Evolutionary conservation across 1,140 invertebrate species (phyloP), one percentile per base, ranked within the genome.

Genomic region (Lutraria rhynchaena): DNA sequence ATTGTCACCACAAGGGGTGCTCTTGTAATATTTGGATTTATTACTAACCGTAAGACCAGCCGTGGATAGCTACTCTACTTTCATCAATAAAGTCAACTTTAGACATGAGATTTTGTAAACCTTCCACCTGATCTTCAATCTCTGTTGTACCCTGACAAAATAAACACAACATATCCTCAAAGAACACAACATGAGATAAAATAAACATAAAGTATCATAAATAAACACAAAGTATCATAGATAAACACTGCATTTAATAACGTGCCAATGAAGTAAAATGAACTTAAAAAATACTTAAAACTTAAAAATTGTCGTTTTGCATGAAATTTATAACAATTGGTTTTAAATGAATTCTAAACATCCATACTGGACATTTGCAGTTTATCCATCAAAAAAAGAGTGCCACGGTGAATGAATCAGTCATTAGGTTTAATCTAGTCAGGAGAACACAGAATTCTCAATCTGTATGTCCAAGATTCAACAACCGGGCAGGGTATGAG

Each of bases 1-100:
- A n/a, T n/a, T n/a, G n/a, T n/a, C n/a, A n/a, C n/a, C n/a, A n/a
- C n/a, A n/a, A n/a, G n/a, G n/a, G n/a, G n/a, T n/a, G n/a, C n/a
- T n/a, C n/a, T n/a, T n/a, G n/a, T n/a, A n/a, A n/a, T n/a, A n/a
- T n/a, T n/a, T n/a, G n/a, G n/a, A n/a, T n/a, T n/a, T n/a, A n/a
- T n/a, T n/a, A n/a, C 84, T 71, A 96, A 94, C 98, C 99, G 91
- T 99, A 99, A 58, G 98, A 99, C 98, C 98, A 99, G 7, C 99
- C 99, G 91, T 98, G 97, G 86, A 99, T 97, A 5, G 97, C 98
- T 0, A 99, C 95, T 73, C 98, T 94, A 83, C 95, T 94, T 93
- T 98, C 95, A 92, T 99, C 98, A 81, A 99, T 97, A 87, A 95
- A 99, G 46, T 95, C 95, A 13, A 96, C 85, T 33, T 95, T 95